Evolutionary conservation across 92 coral and sea anemone species (phyloP).

Genomic region (Bergia sp.): DNA sequence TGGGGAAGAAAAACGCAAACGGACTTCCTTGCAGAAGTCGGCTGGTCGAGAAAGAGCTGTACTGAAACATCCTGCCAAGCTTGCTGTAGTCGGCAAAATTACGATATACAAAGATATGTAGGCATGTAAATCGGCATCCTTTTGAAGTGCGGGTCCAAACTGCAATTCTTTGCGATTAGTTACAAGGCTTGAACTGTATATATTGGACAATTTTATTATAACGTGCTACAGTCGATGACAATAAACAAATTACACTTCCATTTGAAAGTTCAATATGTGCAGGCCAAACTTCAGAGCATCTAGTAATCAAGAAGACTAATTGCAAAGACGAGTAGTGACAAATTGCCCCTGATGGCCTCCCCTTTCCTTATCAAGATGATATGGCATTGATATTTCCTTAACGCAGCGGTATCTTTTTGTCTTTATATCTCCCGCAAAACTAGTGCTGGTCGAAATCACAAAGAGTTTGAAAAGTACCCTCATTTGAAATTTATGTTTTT

Average conservation of each 20-base stretch:
- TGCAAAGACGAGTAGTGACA: background rate
- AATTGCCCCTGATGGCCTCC: background rate
- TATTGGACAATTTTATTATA: background rate
- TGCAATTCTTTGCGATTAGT: background rate
- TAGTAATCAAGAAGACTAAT: background rate
- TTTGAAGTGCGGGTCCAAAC: conserved; percentile 7
- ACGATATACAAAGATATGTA: background rate
- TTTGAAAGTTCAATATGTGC: too few relatives aligned
- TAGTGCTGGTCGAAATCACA: background rate
- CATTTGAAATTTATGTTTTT: background rate
- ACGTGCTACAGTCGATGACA: background rate
- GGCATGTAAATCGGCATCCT: conserved; percentile 2
- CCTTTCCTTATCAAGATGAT: conserved; percentile 22
- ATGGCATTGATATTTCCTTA: conserved; percentile 17
- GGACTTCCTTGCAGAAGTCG: background rate
- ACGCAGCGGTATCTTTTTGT: background rate
- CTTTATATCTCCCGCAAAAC: background rate
- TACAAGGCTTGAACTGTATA: background rate
- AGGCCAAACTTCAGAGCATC: too few relatives aligned
- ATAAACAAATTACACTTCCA: background rate
- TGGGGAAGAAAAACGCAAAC: background rate
- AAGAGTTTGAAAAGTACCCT: background rate
- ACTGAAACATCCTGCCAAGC: background rate
- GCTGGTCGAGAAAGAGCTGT: background rate
- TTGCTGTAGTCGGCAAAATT: conserved; percentile 7